Conservation (phyloP, 2,888 invertebrate genomes). For the Holacanthella duospinosa region DNA sequence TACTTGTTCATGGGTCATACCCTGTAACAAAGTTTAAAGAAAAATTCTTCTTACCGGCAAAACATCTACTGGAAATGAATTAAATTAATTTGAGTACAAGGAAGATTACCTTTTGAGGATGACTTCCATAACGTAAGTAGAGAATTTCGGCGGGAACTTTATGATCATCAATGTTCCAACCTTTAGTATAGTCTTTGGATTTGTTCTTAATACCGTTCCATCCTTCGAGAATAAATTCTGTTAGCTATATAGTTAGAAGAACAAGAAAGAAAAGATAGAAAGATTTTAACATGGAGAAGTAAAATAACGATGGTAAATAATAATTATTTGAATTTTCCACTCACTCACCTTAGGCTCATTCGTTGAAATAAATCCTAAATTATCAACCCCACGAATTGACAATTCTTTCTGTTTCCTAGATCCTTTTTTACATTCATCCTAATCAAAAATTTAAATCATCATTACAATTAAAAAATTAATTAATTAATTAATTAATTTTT, state of each 20-base stretch:
- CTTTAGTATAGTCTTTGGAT: neutral
- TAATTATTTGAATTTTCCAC: neutral
- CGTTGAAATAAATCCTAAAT: neutral
- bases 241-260: no score
- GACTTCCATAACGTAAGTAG: slow-evolving; percentile 20
- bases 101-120: slow-evolving; percentile 1
- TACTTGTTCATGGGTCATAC: slow-evolving; percentile 42
- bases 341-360: neutral
- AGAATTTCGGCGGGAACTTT: slow-evolving; percentile 21
- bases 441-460: neutral
- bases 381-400: neutral
- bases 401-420: neutral
- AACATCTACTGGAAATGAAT: neutral
- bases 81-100: no score
- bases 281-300: no score
- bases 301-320: neutral
- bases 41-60: neutral
- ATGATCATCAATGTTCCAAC: slow-evolving; percentile 25
- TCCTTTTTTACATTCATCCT: neutral
- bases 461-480: neutral
- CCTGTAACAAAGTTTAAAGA: slow-evolving; percentile 37
- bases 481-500: neutral
- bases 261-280: no score
- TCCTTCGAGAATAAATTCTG: neutral
- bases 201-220: neutral